A percentile compares a stretch with the other conserved stretches of the same genome.
phyloP scores from a whole-genome alignment of 2,113 vertebrate species.

The Saimiri boliviensis region DNA sequence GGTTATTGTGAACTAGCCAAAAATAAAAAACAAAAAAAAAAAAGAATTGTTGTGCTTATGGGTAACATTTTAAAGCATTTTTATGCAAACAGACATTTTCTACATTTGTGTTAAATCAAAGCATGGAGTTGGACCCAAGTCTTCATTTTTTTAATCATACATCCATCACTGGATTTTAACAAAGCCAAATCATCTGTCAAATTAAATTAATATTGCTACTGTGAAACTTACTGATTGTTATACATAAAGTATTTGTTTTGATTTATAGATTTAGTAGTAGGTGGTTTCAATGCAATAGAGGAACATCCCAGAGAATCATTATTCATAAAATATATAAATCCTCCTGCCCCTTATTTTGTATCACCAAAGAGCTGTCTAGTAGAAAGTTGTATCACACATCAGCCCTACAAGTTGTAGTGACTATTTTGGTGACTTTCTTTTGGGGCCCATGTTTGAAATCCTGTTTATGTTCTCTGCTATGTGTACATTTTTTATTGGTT shows the following conservation, averaged over 20 bases:
- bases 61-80: slow-evolving; percentile 26
- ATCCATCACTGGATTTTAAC: neutral
- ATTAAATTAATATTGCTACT: slow-evolving; percentile 28
- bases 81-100: slow-evolving; percentile 46
- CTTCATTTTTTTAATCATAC: neutral
- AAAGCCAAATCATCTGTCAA: slow-evolving; percentile 12
- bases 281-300: neutral
- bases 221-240: neutral
- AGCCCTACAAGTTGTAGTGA: neutral
- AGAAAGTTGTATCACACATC: neutral
- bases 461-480: neutral
- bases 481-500: neutral
- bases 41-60: slow-evolving; percentile 8
- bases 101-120: slow-evolving; percentile 40
- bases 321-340: slow-evolving; percentile 3
- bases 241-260: neutral
- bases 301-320: neutral
- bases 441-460: neutral
- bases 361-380: neutral
- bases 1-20: too few relatives aligned
- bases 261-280: neutral
- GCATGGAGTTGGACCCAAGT: neutral
- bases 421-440: neutral
- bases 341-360: neutral
- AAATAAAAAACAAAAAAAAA: neutral